phyloP scores from a whole-genome alignment of 2,113 vertebrate species.

The Eulemur macaco region DNA sequence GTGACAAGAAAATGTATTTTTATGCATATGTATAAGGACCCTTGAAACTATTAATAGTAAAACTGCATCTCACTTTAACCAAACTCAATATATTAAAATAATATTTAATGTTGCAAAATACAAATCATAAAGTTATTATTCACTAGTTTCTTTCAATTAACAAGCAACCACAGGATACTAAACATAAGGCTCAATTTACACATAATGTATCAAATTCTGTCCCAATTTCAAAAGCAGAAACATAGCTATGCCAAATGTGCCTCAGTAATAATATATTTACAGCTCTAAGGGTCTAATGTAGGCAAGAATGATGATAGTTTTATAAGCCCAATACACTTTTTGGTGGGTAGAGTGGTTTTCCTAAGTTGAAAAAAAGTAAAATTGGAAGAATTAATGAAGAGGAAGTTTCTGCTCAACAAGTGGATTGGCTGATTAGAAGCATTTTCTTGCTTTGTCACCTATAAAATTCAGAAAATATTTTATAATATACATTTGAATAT shows the following conservation, averaged over 20 bases:
- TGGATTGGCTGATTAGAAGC: constrained; percentile 14
- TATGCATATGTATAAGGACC: background rate
- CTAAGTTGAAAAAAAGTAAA: constrained; percentile 36
- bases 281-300: background rate
- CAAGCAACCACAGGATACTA: background rate
- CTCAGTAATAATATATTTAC: background rate
- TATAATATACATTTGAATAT: constrained; percentile 52
- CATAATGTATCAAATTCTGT: background rate
- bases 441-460: constrained; percentile 38
- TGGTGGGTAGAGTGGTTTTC: constrained; percentile 16
- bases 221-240: constrained; percentile 18
- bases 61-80: background rate
- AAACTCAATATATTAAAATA: background rate
- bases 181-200: background rate
- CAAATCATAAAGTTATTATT: background rate
- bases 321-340: background rate
- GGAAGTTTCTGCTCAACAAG: constrained; percentile 58
- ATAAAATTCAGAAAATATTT: constrained; percentile 50
- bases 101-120: background rate
- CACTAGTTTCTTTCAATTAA: background rate
- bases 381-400: constrained; percentile 54
- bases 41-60: too few species aligned
- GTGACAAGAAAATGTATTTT: background rate
- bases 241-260: background rate
- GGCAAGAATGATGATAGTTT: background rate